Percentiles rank a stretch among this genome's conserved stretches.
phyloP scores from a whole-genome alignment of 2,888 invertebrate species.

The Anaspis maculata region DNA sequence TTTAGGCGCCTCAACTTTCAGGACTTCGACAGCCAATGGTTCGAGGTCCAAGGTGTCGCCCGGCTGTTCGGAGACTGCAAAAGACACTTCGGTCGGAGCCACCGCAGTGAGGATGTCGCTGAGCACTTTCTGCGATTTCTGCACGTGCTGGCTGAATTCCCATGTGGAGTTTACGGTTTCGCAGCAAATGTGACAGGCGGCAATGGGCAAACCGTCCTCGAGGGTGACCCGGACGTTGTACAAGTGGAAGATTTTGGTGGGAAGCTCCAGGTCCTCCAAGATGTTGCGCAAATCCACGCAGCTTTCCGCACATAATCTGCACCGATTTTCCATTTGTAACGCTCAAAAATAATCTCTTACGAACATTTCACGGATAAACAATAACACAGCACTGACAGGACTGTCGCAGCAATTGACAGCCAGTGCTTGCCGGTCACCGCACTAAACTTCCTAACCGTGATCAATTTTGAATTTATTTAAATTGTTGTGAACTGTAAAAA shows the following conservation, averaged over 20 bases:
- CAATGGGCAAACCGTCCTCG: slow-evolving; percentile 34
- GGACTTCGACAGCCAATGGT: slow-evolving; percentile 1
- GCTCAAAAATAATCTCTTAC: too few species aligned
- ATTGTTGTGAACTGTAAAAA: too few species aligned
- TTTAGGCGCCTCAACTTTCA: not conserved
- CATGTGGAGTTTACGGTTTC: slow-evolving; percentile 37
- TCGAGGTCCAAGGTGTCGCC: too few species aligned
- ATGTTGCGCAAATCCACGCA: slow-evolving; percentile 27
- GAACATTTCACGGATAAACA: not conserved
- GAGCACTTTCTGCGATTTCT: slow-evolving; percentile 36
- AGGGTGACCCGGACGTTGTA: slow-evolving; percentile 36
- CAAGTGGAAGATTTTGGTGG: slow-evolving; percentile 33
- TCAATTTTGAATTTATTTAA: slow-evolving; percentile 25
- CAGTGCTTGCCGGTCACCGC: too few species aligned
- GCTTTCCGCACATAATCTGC: slow-evolving; percentile 40
- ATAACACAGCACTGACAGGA: too few species aligned
- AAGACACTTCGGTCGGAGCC: slow-evolving; percentile 4
- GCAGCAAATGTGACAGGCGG: slow-evolving; percentile 35
- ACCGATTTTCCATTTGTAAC: slow-evolving; percentile 35
- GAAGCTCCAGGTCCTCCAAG: slow-evolving; percentile 31
- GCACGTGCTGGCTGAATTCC: slow-evolving; percentile 37
- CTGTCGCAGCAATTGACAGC: too few species aligned
- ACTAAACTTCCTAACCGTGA: too few species aligned
- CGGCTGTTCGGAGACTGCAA: too few species aligned
- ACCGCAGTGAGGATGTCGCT: slow-evolving; percentile 4